Evolutionary conservation across 2,888 invertebrate species (phyloP).

Genomic region (Drosophila fulvimacula): DNA sequence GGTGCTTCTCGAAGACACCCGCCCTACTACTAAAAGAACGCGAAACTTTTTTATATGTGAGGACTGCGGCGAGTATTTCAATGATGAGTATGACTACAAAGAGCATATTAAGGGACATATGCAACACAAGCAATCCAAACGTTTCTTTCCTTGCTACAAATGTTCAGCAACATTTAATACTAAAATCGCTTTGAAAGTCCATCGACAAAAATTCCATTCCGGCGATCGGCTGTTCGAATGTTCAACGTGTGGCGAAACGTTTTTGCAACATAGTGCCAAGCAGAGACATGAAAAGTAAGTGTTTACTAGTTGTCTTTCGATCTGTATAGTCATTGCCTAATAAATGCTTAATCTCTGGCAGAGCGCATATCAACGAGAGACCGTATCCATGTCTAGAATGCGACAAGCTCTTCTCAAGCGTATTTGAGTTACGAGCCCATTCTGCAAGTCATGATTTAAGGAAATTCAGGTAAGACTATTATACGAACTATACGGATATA

Average conservation of each 20-base stretch:
- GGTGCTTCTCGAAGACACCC: conserved; percentile 26
- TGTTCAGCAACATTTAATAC: conserved; percentile 42
- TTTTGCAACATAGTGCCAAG: conserved; percentile 49
- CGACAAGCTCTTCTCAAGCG: conserved; percentile 34
- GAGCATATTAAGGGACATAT: conserved; percentile 38
- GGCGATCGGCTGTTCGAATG: conserved; percentile 43
- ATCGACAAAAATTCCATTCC: conserved; percentile 32
- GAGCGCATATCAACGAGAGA: conserved; percentile 67
- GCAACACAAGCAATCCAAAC: conserved; percentile 14
- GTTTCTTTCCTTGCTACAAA: conserved; percentile 54
- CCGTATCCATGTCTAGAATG: conserved; percentile 74
- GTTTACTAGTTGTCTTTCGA: neutral
- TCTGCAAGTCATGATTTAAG: conserved; percentile 22
- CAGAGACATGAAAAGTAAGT: conserved; percentile 64
- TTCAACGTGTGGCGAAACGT: conserved; percentile 47
- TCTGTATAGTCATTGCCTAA: neutral
- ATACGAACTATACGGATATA: neutral
- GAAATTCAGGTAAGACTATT: conserved; percentile 35
- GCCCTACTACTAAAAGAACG: conserved; percentile 42
- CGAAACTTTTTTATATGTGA: conserved; percentile 68
- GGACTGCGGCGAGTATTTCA: conserved; percentile 54
- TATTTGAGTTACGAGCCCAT: conserved; percentile 45
- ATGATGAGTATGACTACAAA: conserved; percentile 34
- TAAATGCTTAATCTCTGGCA: conserved; percentile 9
- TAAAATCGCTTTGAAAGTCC: conserved; percentile 30